A percentile compares a stretch with the other conserved stretches of the same genome.
Conservation (phyloP, 2,113 vertebrate species). For the Aramus guarauna region DNA sequence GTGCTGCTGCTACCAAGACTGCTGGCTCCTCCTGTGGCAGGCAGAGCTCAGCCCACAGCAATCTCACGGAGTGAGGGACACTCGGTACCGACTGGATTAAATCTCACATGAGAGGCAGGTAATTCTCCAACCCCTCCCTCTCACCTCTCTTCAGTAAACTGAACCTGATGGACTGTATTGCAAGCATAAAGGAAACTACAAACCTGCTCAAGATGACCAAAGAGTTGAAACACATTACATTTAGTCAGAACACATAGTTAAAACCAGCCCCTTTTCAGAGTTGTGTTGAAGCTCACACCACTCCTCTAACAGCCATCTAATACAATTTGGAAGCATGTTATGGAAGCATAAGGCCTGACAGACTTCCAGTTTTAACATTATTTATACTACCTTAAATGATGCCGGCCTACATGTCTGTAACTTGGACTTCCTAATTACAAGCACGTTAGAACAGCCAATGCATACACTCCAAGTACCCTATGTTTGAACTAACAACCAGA, state of each 20-base stretch:
- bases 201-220: background rate
- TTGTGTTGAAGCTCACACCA: rapidly evolving
- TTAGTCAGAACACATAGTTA: background rate
- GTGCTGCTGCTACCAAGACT: background rate
- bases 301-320: background rate
- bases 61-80: background rate
- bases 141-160: background rate
- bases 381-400: background rate
- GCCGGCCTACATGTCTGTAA: background rate
- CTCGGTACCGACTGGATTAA: rapidly evolving
- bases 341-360: background rate
- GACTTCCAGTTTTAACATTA: background rate
- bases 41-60: background rate
- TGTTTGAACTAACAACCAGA: background rate
- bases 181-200: background rate
- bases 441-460: background rate
- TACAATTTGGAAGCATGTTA: background rate
- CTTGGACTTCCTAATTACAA: background rate
- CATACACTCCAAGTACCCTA: background rate
- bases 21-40: background rate
- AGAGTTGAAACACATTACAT: background rate
- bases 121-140: background rate
- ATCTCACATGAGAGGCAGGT: background rate
- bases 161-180: background rate
- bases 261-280: background rate